phyloP scores from a whole-genome alignment of 2,113 vertebrate genomes.

The Procavia capensis region DNA sequence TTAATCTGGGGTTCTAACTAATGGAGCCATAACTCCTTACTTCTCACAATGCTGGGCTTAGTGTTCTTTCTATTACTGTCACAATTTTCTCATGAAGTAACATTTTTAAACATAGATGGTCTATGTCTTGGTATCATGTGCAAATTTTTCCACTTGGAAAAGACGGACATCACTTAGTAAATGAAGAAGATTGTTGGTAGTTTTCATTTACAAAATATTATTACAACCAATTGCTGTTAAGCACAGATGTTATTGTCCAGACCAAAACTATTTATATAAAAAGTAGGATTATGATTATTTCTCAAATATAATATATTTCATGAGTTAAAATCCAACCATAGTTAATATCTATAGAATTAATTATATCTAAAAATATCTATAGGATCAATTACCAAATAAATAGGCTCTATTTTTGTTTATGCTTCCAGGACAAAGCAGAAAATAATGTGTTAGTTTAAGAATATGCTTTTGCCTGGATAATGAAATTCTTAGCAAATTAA shows the following conservation, averaged over 20 bases:
- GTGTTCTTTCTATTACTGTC: slow-evolving; percentile 6
- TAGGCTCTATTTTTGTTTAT: slow-evolving; percentile 32
- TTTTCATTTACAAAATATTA: not conserved
- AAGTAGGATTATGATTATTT: slow-evolving; percentile 33
- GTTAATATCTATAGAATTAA: too few species aligned
- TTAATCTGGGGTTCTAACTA: slow-evolving; percentile 24
- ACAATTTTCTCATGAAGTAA: slow-evolving; percentile 37
- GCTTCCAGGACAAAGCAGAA: slow-evolving; percentile 31
- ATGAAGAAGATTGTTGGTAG: not conserved
- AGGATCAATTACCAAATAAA: slow-evolving; percentile 19
- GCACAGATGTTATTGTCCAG: not conserved
- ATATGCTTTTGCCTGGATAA: slow-evolving; percentile 38
- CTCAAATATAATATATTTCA: slow-evolving; percentile 21
- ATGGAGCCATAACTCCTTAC: not conserved
- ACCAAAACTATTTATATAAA: slow-evolving; percentile 15
- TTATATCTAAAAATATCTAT: too few species aligned
- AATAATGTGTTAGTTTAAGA: slow-evolving; percentile 21
- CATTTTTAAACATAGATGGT: slow-evolving; percentile 21
- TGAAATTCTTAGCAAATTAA: slow-evolving; percentile 55
- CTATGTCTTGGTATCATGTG: not conserved
- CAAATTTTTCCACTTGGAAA: slow-evolving; percentile 44
- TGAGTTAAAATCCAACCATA: slow-evolving; percentile 10
- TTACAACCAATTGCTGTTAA: slow-evolving; percentile 34
- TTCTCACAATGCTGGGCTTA: not conserved
- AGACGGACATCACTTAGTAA: slow-evolving; percentile 38